Percentiles rank a stretch among this genome's conserved stretches.
Evolutionary conservation across 2,113 vertebrate species (phyloP).

Genomic region (Oreocharis arfaki): DNA sequence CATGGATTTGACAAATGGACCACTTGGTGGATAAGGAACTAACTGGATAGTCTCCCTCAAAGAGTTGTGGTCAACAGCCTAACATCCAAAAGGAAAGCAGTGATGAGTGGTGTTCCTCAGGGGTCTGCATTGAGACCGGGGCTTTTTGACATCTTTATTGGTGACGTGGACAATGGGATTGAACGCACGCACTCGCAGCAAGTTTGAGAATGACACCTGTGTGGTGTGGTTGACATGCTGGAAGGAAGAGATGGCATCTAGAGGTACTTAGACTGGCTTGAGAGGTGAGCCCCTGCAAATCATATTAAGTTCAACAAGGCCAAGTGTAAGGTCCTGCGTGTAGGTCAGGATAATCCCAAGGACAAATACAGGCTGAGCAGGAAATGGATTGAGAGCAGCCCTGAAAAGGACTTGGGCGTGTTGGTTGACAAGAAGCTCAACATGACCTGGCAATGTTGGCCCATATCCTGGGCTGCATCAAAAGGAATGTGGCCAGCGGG

Average conservation of each 20-base stretch:
- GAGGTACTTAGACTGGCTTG: not conserved
- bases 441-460: not conserved
- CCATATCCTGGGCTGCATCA: not conserved
- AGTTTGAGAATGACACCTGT: not conserved
- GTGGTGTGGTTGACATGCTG: not conserved
- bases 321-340: not conserved
- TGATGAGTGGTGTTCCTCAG: not conserved
- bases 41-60: not conserved
- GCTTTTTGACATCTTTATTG: not conserved
- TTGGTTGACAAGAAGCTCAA: not conserved
- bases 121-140: not conserved
- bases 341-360: not conserved
- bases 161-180: accelerated
- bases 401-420: not conserved
- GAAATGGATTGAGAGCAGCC: not conserved
- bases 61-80: accelerated
- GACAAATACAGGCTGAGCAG: not conserved
- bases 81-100: not conserved
- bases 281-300: not conserved
- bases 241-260: not conserved
- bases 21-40: not conserved
- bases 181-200: not conserved
- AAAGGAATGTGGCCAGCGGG: not conserved
- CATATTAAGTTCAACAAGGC: not conserved
- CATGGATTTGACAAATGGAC: not conserved